Evolutionary conservation across 2,797 vertebrate species (phyloP), one percentile per base, ranked within the genome.

Genomic region (Eidolon dupreanum): DNA sequence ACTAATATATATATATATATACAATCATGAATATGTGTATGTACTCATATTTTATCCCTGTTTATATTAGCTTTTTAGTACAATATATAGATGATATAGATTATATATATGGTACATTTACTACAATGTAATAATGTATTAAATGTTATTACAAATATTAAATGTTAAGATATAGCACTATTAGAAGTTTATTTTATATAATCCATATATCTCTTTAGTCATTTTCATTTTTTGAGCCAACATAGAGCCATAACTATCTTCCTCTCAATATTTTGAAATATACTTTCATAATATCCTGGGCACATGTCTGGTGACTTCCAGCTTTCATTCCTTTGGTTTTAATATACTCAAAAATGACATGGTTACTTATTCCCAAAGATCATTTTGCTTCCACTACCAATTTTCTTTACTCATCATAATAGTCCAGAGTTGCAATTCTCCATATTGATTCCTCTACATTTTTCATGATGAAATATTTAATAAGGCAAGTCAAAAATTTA

Each of bases 381-480:
- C 46, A 85, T 96, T 97, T 94, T 84, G 41, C 43, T 88, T 89
- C 70, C 8, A 84, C 15, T 93, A 65, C 79, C 53, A 94, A n/a
- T 96, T 96, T 96, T 96, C 87, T 96, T 96, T 92, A 95, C 53
- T 93, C 92, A 94, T 93, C 96, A 81, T 93, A 93, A 94, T 81
- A 74, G 53, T 96, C 84, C 59, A 38, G 24, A 43, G 41, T 81
- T 96, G 36, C 70, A 90, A 53, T 84, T 94, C 43, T 75, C 78
- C 66, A 95, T 87, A 95, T 97, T 93, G 95, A 98, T 97, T 95
- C 59, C n/a, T 90, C 19, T 89, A 77, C 65, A 89, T 96, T 97
- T 95, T 97, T 92, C 59, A 88, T 96, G 79, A 97, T 96, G 43
- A 97, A 97, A 91, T 94, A 94, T 95, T 98, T 91, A 97, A 84